Evolutionary conservation across 2,888 invertebrate genomes (phyloP).

Genomic region (Dasysyrphus tricinctus): DNA sequence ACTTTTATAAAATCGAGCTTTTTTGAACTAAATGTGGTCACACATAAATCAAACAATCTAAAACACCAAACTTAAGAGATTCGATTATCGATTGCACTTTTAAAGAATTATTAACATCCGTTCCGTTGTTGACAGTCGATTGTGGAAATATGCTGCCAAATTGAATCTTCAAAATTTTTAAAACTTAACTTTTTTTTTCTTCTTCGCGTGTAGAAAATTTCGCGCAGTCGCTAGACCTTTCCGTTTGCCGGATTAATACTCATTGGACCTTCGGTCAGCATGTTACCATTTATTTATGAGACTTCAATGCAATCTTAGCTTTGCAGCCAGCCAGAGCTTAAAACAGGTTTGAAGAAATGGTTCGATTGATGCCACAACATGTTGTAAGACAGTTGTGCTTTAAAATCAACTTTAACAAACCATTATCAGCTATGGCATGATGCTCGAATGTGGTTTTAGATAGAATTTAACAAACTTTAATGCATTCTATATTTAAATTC

Average conservation of each 20-base stretch:
- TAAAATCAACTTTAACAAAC: background rate
- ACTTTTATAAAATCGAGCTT: conserved; percentile 24
- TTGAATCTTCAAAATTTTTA: background rate
- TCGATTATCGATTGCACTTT: conserved; percentile 31
- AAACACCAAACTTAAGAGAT: conserved; percentile 27
- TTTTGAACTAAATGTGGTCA: background rate
- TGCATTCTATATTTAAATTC: no score
- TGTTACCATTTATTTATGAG: conserved; percentile 69
- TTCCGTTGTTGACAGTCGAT: background rate
- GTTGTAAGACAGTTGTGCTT: conserved; percentile 28
- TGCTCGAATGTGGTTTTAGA: no score
- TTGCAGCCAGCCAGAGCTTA: background rate
- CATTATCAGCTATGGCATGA: no score
- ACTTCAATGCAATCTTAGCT: conserved; percentile 47
- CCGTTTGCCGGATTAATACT: conserved; percentile 62
- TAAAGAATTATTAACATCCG: background rate
- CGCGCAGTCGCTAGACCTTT: conserved; percentile 52
- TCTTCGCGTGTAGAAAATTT: conserved; percentile 9
- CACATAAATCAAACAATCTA: conserved; percentile 24
- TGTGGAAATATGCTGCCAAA: background rate
- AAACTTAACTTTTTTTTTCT: conserved; percentile 2
- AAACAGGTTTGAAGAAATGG: conserved; percentile 47
- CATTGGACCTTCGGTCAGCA: conserved; percentile 43
- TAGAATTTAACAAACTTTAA: no score
- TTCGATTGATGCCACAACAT: conserved; percentile 40